Evolutionary conservation across 2,888 invertebrate species (phyloP), one percentile per base, ranked within the genome.

Genomic region (Elaeidobius kamerunicus): DNA sequence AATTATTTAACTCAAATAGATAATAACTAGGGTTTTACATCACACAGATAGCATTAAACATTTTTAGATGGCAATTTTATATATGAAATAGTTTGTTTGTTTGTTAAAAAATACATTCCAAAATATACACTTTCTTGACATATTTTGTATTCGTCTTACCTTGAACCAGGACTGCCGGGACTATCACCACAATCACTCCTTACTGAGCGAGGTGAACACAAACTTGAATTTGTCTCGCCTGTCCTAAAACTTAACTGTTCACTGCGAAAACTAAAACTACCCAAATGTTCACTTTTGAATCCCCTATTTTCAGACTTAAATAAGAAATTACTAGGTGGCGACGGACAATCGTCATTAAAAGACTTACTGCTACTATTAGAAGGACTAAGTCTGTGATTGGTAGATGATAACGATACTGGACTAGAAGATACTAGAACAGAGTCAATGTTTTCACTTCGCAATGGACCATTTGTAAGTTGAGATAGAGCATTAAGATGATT

Each of bases 401-500:
- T 34, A 18, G 48, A 39, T 6, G 51, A 46, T 32, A 38, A 40
- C 16, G 52, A 47, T 19, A 60, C 42, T 12, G 67, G 66, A 65
- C 67, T 67, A 63, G 67, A 66, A 12, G 67, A 49, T 14, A 42
- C 45, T 44, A 45, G 63, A 52, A 39, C 39, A 48, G 62, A 65
- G 7, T 45, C 57, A 23, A 55, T 48, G 51, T 61, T 55, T 35
- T 66, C 66, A 14, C 67, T 66, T 55, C 70, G 69, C 56, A 72
- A 60, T 73, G 65, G 48, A 75, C 78, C 65, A 74, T 81, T 72
- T 15, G 73, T 82, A 58, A 85, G 73, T 66, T 85, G 84, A 1
- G 83, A 81, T 59, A 85, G 81, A 2, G 84, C 84, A 63, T 82
- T 83, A 20, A 85, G 61, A 62, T 85, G 84, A 7, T 82, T 83